Evolutionary conservation across 35 echinoderm and acorn worm species (phyloP), one percentile per base, ranked within the genome.

Genomic region (Chiridota heheva): DNA sequence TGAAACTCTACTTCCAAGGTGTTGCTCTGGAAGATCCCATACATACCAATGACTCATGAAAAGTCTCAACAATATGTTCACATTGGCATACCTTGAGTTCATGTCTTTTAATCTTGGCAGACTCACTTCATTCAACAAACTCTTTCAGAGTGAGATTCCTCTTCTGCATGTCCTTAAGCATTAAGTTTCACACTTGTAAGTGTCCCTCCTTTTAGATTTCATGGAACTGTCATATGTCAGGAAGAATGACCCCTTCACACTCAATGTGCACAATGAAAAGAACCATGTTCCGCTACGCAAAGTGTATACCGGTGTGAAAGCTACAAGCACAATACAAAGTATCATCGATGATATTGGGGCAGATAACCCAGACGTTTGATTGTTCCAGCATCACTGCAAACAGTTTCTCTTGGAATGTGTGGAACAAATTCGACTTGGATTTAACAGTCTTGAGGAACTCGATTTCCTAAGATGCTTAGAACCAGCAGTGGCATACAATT

Each of bases 361-460:
- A 0, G 1, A 75, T 55, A 7, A 75, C 29, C 42, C 18, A 53
- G 71, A 75, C 51, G 42, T 75, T 22, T 20, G 20, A 51, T 33
- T 76, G 72, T 76, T 76, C 33, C 43, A 33, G 36, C 47, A 10
- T 5, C 22, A 75, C 5, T 75, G 71, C 71, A 58, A 42, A 76
- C 8, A 29, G 38, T 76, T 76, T 57, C 44, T 76, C 10, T 12
- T 53, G 28, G 44, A 55, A 57, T 57, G 72, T 36, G 44, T 76
- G 2, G 13, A 34, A 18, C 72, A 76, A 22, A 76, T 76, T 16
- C 29, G 6, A 42, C 3, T 6, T 26, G 67, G 58, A 40, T 42
- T 66, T 2, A 46, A 27, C 34, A 81, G 48, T 67, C 20, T 81
- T 6, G 78, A 81, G 12, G 56, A 80, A 80, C 76, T 80, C 1